Evolutionary conservation across 2,113 vertebrate genomes (phyloP).

Genomic region (Crocuta crocuta): DNA sequence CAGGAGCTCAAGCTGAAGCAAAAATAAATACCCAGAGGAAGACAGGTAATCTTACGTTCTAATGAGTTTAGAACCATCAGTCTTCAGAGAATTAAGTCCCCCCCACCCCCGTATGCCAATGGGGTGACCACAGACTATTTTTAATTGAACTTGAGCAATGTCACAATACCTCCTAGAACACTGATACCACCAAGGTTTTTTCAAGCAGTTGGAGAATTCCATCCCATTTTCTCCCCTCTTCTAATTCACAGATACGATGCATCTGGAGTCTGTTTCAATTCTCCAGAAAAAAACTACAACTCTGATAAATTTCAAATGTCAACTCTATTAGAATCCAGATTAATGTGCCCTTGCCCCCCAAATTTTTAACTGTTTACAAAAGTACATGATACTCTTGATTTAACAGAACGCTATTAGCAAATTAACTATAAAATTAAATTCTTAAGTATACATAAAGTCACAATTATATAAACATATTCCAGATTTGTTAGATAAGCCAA

Average conservation of each 20-base stretch:
- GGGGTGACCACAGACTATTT: not conserved
- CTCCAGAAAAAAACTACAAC: not conserved
- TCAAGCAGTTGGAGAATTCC: slow-evolving; percentile 49
- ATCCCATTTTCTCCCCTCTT: not conserved
- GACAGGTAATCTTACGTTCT: not conserved
- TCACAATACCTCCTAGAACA: not conserved
- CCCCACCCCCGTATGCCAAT: not conserved
- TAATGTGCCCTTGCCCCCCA: not conserved
- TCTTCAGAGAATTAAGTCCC: not conserved
- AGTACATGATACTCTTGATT: slow-evolving; percentile 13
- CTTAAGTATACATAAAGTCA: not conserved
- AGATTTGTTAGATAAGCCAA: not conserved
- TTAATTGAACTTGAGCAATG: slow-evolving; percentile 25
- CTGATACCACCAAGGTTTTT: not conserved
- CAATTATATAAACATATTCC: slow-evolving; percentile 4
- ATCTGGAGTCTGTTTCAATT: not conserved
- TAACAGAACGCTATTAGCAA: not conserved
- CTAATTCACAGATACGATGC: not conserved
- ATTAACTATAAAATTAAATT: slow-evolving; percentile 49
- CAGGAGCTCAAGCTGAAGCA: not conserved
- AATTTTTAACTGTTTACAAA: not conserved
- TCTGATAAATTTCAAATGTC: slow-evolving; percentile 24
- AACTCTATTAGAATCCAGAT: not conserved
- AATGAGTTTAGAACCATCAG: slow-evolving; percentile 4
- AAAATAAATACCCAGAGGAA: slow-evolving; percentile 39